Evolutionary conservation across 2,888 invertebrate genomes (phyloP), one percentile per base, ranked within the genome.

Genomic region (Acanthoscelides obtectus): DNA sequence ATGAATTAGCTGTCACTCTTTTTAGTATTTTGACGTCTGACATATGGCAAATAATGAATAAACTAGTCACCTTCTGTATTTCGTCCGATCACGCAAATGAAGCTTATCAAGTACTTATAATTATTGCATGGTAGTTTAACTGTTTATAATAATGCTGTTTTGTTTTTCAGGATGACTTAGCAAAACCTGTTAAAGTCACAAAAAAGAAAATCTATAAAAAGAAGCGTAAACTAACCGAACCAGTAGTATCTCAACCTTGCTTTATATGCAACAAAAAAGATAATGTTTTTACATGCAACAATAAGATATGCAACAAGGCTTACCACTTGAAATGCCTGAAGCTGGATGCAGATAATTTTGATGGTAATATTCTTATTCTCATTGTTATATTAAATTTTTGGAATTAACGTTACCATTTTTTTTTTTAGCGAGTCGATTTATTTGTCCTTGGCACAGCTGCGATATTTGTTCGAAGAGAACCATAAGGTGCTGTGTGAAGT

Each of bases 391-490:
- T 20, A 66, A n/a, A 27, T 3, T 66, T 65, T 67, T 70, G 0
- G 22, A n/a, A 21, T 70, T 72, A 70, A 22, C 27, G 19, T 65
- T 70, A 70, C 19, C 27, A 19, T 65, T 70, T 68, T 68, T 27
- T 27, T 71, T 75, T 77, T 73, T 22, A 79, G 79, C 73, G 65
- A 81, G 78, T 25, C 84, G 84, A 77, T 86, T 84, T 81, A 78
- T 79, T 8, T 86, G 86, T 76, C 84, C 85, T 2, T 82, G 84
- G 79, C 86, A 86, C 74, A 83, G 81, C 69, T 86, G 86, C 73
- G 84, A 83, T 70, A 73, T 81, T 45, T 86, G 86, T 73, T 76
- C 81, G 2, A 84, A 85, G 75, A 77, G 84, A 45, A 85, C 85
- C 8, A 83, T 83, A 22, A 78, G 85, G 69, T 84, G 83, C 74